A percentile compares a stretch with the other conserved stretches of the same genome.
phyloP scores from a whole-genome alignment of 2,797 vertebrate genomes.

The Paratrypauchen microcephalus region DNA sequence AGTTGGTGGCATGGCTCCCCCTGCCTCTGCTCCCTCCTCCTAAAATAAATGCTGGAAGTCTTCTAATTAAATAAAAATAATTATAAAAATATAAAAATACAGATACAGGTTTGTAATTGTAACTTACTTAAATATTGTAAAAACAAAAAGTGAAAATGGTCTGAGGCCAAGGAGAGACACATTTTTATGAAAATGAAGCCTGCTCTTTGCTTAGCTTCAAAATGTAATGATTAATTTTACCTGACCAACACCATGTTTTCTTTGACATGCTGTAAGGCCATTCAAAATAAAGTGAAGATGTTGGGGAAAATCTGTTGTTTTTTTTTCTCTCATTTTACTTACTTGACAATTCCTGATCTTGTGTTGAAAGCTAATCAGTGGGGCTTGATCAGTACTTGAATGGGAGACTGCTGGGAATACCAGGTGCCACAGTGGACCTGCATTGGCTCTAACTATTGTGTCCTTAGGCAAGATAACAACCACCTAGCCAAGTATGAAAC shows the following conservation, averaged over 20 bases:
- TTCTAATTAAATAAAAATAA: constrained; percentile 21
- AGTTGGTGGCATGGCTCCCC: constrained; percentile 77
- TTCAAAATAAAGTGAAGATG: constrained; percentile 77
- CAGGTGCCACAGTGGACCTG: too few species aligned
- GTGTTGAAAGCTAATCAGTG: too few species aligned
- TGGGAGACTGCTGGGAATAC: too few species aligned
- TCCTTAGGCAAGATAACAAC: too few species aligned
- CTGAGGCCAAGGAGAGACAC: constrained; percentile 60
- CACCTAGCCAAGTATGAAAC: too few species aligned
- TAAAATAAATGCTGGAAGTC: constrained; percentile 49
- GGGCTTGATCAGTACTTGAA: too few species aligned
- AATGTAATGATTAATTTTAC: constrained; percentile 71
- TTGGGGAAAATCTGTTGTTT: constrained; percentile 35
- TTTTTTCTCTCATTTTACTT: not conserved
- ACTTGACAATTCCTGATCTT: too few species aligned
- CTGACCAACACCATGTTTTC: constrained; percentile 57
- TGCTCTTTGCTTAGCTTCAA: constrained; percentile 66
- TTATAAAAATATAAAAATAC: constrained; percentile 54
- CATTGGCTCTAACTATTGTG: too few species aligned
- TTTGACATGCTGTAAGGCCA: constrained; percentile 66
- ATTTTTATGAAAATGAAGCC: constrained; percentile 59
- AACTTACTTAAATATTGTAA: constrained; percentile 62
- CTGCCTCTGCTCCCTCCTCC: constrained; percentile 72
- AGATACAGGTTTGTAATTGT: constrained; percentile 67
- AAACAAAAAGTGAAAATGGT: constrained; percentile 38